Evolutionary conservation across 2,113 vertebrate genomes (phyloP).

Genomic region (Rostratula benghalensis): DNA sequence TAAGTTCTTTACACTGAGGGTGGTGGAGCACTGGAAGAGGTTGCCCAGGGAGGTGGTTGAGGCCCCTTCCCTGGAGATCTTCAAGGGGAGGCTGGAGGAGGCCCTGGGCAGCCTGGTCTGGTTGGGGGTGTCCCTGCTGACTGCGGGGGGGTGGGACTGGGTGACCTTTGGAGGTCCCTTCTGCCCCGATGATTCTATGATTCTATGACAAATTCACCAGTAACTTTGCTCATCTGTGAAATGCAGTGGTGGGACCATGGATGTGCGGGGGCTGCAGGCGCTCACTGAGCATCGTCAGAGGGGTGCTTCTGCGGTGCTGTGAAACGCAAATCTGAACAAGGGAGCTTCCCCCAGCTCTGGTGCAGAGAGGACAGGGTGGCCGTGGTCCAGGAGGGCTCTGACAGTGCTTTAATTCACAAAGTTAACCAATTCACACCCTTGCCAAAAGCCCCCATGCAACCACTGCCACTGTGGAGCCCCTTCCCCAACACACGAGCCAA

Average conservation of each 20-base stretch:
- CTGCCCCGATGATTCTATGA: too few relatives aligned
- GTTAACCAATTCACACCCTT: not conserved
- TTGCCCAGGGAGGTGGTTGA: too few relatives aligned
- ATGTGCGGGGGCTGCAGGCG: not conserved
- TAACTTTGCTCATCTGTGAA: not conserved
- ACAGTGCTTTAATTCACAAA: not conserved
- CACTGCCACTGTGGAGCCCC: accelerated
- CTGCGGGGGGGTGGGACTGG: too few relatives aligned
- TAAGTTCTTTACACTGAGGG: too few relatives aligned
- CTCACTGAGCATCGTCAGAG: not conserved
- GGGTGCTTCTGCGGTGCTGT: accelerated
- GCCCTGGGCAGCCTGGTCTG: too few relatives aligned
- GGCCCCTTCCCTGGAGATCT: too few relatives aligned
- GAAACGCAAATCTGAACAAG: not conserved
- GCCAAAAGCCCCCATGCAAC: accelerated
- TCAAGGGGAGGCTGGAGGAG: too few relatives aligned
- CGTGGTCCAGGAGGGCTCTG: not conserved
- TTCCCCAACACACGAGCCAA: accelerated
- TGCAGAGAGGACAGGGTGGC: not conserved
- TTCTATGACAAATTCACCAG: not conserved
- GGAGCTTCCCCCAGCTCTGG: not conserved
- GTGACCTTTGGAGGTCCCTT: too few relatives aligned
- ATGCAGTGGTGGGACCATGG: not conserved
- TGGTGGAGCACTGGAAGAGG: too few relatives aligned
- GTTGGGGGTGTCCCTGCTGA: too few relatives aligned